Conservation (phyloP, 2,888 invertebrate species). For the Catocala sponsa region DNA sequence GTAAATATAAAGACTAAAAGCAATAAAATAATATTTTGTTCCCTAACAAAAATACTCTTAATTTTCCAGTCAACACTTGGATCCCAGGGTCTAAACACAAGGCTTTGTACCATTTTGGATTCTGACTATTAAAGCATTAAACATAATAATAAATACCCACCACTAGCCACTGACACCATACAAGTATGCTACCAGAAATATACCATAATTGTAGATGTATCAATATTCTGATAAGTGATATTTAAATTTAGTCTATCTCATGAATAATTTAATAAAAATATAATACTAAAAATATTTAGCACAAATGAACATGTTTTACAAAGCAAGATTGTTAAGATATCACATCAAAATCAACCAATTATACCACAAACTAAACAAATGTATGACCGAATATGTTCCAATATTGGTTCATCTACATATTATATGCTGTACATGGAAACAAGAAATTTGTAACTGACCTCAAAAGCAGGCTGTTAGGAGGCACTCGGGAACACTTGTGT, state of each 20-base stretch:
- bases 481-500: conserved; percentile 82
- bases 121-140: too few relatives aligned
- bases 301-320: not conserved
- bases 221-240: not conserved
- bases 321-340: conserved; percentile 25
- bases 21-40: too few relatives aligned
- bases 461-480: conserved; percentile 85
- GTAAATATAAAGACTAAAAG: too few relatives aligned
- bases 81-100: too few relatives aligned
- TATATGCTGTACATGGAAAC: conserved; percentile 14
- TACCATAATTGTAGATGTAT: not conserved
- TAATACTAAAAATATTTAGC: too few relatives aligned
- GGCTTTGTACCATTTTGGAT: too few relatives aligned
- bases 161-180: conserved; percentile 32
- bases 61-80: too few relatives aligned
- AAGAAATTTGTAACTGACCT: conserved; percentile 76
- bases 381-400: conserved; percentile 35
- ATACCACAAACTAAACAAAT: conserved; percentile 26
- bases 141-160: not conserved
- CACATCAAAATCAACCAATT: conserved; percentile 22
- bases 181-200: not conserved
- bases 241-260: not conserved
- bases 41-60: too few relatives aligned
- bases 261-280: too few relatives aligned
- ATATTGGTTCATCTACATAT: conserved; percentile 39